Base-by-base conservation (phyloP, 2,797 vertebrate genomes). In the Pelobates cultripes region DNA sequence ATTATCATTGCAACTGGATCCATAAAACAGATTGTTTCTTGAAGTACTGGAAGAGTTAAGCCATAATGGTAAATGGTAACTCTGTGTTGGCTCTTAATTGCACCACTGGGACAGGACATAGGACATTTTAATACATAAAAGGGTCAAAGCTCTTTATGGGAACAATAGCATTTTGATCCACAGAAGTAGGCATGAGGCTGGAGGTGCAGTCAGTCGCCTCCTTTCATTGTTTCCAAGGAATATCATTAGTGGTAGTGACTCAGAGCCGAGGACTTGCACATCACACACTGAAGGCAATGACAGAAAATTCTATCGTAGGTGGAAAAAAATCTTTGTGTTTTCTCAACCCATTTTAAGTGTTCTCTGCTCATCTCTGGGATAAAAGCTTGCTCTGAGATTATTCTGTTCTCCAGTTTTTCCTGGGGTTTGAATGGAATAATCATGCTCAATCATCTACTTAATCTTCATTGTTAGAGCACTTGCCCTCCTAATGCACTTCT, bases 141-240 rank as follows among this genome's bases (percentile, higher is more conserved):
- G 28, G 28, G 28, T 28, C 28, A 28, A 28, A 28, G 28, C 28
- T 28, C 28, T 28, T 28, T 28, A 28, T 28, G 28, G 28, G 28
- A 28, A 28, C 28, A 28, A 28, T 28, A 28, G 28, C 28, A 28
- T 51, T 51, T 51, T 51, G 47, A 6, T 51, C 47, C 47, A 51
- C 5, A 51, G 47, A 51, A 51, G 47, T n/a, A 61, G 69, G 57
- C 77, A 78, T 10, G 17, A 79, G 69, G 43, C 41, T 51, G 7
- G 7, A 4, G 47, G 14, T 43, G 17, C 71, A 53, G 69, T 64
- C 4, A 64, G 69, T 55, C 63, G 77, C 63, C 77, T 5, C 7
- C 51, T 79, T 45, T 60, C 47, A 73, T 74, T 74, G 71, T 41
- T 60, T 74, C 71, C 57, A 61, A 8, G 17, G 45, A 68, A 44